These are phyloP conservation scores for Drosophila kepulauana DNA, from an alignment of 1,140 invertebrate genomes.

Conservation along the genomic window DNA sequence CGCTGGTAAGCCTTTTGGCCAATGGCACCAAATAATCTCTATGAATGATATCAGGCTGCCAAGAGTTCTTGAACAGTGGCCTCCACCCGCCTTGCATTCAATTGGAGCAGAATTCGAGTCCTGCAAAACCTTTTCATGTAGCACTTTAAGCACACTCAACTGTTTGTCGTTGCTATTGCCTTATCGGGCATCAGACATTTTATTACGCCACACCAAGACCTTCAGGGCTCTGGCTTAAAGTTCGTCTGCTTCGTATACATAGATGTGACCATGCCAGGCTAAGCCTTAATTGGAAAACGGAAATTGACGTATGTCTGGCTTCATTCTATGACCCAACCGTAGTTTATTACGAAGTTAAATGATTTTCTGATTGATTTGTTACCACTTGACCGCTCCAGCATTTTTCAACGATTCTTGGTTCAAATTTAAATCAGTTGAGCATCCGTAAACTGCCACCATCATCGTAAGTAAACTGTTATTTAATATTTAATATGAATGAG, in stretches of 20 bases:
- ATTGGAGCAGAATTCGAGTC: constrained; percentile 62
- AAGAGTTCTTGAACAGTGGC: constrained; percentile 53
- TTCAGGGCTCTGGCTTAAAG: not conserved
- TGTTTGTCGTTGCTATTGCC: constrained; percentile 44
- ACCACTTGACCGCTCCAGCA: constrained; percentile 44
- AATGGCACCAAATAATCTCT: constrained; percentile 79
- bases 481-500: constrained; percentile 76
- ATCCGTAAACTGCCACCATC: constrained; percentile 51
- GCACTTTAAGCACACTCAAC: constrained; percentile 55
- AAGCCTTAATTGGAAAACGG: constrained; percentile 70
- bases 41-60: constrained; percentile 75
- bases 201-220: constrained; percentile 59
- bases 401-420: not conserved
- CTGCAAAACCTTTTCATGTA: not conserved
- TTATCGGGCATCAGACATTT: constrained; percentile 77
- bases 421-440: not conserved
- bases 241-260: no score
- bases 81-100: constrained; percentile 65
- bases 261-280: not conserved
- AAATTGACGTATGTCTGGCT: constrained; percentile 78
- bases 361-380: constrained; percentile 77
- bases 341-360: constrained; percentile 74
- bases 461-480: constrained; percentile 68
- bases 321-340: constrained; percentile 61
- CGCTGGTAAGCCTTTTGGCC: constrained; percentile 75